Base-by-base conservation (phyloP, 2,797 vertebrate species). In the Ctenopoma multispine region DNA sequence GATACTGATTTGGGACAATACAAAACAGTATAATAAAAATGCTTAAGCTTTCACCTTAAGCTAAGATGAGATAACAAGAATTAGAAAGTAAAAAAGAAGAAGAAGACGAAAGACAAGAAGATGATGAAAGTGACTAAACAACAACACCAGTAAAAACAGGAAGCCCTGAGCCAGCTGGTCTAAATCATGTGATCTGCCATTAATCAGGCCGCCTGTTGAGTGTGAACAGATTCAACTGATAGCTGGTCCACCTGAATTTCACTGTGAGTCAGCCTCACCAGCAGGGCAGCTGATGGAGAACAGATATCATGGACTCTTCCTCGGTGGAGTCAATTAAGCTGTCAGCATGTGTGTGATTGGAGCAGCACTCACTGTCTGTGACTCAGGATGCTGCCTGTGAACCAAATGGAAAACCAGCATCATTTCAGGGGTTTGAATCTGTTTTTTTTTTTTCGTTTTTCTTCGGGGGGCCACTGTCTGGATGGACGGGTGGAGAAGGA, bases 351-450 rank as follows among this genome's bases (percentile, higher is more conserved):
- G 78, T 85, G 75, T 68, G 80, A 85, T 68, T 63, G 79, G 53
- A 83, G 57, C 21, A 0, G 27, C 67, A 65, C 72, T 60, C 41
- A 34, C 66, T 63, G 79, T 63, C 72, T 77, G 79, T 91, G 86
- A 92, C 77, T 92, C 89, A 92, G 75, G 80, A 72, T 21, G 36
- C 76, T 75, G 83, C 75, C 76, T 87, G 80, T 60, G 75, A 88
- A 80, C 62, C 78, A 73, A 80, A 82, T 81, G 84, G 87, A 91
- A 90, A 91, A 83, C 23, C 72, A 59, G 41, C 64, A 77, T 91
- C 70, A 84, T 81, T 79, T 81, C 1, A 8, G 40, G 71, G 82
- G 63, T 43, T 65, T 79, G 40, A 18, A 68, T 74, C 72, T 74
- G 81, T 49, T 48, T 83, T 78, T 77, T 60, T n/a, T 1, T 36